A percentile compares a stretch with the other conserved stretches of the same genome.
phyloP scores from a whole-genome alignment of 2,113 vertebrate genomes.

The Eulacestoma nigropectus region DNA sequence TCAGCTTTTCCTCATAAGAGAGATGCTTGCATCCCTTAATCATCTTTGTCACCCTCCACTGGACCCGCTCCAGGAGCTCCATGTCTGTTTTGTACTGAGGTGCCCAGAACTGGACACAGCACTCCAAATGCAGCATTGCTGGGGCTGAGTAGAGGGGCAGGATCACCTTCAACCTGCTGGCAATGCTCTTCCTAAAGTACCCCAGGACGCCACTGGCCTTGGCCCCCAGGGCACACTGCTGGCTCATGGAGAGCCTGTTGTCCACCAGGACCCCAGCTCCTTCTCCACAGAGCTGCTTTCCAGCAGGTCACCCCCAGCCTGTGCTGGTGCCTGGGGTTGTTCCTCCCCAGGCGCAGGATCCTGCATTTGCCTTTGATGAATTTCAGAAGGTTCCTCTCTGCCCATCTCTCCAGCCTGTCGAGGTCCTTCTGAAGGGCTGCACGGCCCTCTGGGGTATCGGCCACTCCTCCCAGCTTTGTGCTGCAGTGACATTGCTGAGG shows the following conservation, averaged over 20 bases:
- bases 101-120: neutral
- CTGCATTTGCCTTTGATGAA: neutral
- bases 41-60: fast-evolving
- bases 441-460: neutral
- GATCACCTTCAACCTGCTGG: neutral
- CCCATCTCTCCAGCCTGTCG: neutral
- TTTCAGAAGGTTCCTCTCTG: neutral
- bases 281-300: neutral
- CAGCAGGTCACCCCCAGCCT: neutral
- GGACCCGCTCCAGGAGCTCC: neutral
- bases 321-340: neutral
- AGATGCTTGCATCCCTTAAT: neutral
- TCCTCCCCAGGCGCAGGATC: neutral
- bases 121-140: neutral
- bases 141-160: neutral
- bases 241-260: neutral
- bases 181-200: fast-evolving
- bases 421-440: neutral
- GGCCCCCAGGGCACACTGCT: neutral
- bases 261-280: neutral
- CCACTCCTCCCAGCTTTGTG: neutral
- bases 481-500: neutral
- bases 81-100: neutral
- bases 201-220: neutral
- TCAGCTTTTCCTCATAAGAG: neutral